Percentiles rank a stretch among this genome's conserved stretches.
Conservation (phyloP, 1,140 invertebrate genomes). For the Leguminivora glycinivorella region DNA sequence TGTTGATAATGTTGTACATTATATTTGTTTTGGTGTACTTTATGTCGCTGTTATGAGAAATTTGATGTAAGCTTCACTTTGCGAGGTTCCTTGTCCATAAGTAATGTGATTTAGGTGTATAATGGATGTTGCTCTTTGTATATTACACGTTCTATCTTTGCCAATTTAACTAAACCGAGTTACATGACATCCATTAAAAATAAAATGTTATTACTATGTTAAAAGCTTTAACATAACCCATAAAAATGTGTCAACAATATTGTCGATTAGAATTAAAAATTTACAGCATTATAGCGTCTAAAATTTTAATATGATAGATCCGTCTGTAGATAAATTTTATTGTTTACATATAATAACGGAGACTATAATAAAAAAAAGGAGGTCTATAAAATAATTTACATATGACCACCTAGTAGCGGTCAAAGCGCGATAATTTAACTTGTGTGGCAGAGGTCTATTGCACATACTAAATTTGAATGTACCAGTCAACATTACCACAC, state of each 20-base stretch:
- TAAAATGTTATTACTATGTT: neutral
- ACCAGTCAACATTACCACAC: too few species aligned
- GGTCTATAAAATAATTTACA: slow-evolving; percentile 22
- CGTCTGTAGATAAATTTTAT: slow-evolving; percentile 16
- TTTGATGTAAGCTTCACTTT: neutral
- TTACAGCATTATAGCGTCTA: slow-evolving; percentile 7
- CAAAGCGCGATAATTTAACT: neutral
- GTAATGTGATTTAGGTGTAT: too few species aligned
- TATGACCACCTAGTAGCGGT: neutral
- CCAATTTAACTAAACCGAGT: too few species aligned
- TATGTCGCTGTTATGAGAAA: neutral
- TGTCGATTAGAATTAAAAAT: neutral
- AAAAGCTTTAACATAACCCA: neutral
- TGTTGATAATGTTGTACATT: neutral
- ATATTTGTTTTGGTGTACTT: neutral
- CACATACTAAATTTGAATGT: neutral
- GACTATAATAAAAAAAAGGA: neutral
- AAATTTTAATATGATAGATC: slow-evolving; percentile 1
- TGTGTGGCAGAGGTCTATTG: neutral
- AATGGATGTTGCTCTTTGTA: too few species aligned
- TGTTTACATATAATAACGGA: neutral
- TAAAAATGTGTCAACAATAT: neutral
- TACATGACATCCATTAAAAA: neutral
- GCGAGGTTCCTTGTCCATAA: neutral
- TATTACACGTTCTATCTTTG: too few species aligned